A percentile compares a stretch with the other conserved stretches of the same genome.
Evolutionary conservation across 1,140 invertebrate genomes (phyloP).

Genomic region (Formica exsecta): DNA sequence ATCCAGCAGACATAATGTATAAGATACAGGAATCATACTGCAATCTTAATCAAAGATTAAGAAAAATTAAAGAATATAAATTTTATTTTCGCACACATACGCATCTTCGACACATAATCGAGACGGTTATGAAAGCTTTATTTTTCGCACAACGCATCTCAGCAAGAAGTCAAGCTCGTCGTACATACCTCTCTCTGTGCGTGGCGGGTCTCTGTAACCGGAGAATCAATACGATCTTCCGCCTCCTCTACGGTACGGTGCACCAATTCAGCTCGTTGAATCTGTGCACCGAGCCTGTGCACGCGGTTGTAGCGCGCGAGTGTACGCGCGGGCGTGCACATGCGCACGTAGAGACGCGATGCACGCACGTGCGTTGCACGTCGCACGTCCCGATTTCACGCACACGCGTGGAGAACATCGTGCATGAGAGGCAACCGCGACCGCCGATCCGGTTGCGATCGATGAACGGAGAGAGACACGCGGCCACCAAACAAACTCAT

Average conservation of each 20-base stretch:
- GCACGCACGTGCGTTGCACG: constrained; percentile 52
- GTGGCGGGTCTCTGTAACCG: constrained; percentile 74
- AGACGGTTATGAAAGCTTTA: not conserved
- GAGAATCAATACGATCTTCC: constrained; percentile 84
- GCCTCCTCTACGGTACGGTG: constrained; percentile 73
- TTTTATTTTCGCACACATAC: not conserved
- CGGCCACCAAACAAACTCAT: constrained; percentile 85
- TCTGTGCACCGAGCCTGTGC: constrained; percentile 83
- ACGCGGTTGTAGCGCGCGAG: constrained; percentile 79
- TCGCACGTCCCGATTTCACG: constrained; percentile 25
- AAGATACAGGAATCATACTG: too few relatives aligned
- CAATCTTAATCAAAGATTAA: too few relatives aligned
- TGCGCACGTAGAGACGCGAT: constrained; percentile 38
- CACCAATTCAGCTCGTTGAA: constrained; percentile 87
- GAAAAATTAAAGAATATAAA: not conserved
- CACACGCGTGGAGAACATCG: constrained; percentile 32
- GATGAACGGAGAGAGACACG: constrained; percentile 76
- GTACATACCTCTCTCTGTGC: constrained; percentile 45
- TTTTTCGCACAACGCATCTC: constrained; percentile 33
- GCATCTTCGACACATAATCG: not conserved
- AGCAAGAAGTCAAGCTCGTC: constrained; percentile 45
- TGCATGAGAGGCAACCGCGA: constrained; percentile 51
- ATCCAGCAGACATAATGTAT: too few relatives aligned
- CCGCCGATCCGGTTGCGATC: constrained; percentile 79
- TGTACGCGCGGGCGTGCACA: constrained; percentile 63